These are phyloP conservation scores for Lasioglossum leucozonium DNA, from an alignment of 2,888 invertebrate species.

Conservation along the genomic window DNA sequence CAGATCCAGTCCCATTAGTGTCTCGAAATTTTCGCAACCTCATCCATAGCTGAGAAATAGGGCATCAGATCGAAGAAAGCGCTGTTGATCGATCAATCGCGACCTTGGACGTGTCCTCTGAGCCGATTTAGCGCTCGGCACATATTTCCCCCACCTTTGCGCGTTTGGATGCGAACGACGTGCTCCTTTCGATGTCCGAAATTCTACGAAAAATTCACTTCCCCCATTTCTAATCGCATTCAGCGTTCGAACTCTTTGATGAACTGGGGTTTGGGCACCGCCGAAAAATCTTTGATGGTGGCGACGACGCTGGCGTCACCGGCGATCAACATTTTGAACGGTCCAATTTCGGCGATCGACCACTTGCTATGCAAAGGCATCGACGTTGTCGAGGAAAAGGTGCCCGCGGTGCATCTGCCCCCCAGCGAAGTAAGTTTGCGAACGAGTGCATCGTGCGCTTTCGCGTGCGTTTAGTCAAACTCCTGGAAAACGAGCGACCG, in stretches of 20 bases:
- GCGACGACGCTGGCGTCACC: slow-evolving; percentile 91
- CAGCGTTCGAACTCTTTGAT: slow-evolving; percentile 90
- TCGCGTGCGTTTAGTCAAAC: not conserved
- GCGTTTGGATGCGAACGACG: not conserved
- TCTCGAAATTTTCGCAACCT: not conserved
- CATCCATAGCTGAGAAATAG: not conserved
- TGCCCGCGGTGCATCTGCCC: slow-evolving; percentile 93
- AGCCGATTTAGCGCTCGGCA: not conserved
- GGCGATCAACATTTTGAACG: slow-evolving; percentile 87
- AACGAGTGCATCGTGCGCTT: not conserved
- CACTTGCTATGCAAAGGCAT: slow-evolving; percentile 92
- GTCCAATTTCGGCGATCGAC: slow-evolving; percentile 90
- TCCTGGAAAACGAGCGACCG: not conserved
- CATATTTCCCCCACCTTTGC: not conserved
- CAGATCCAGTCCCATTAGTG: not conserved
- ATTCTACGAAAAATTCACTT: not conserved
- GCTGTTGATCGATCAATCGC: not conserved
- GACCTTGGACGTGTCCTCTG: not conserved
- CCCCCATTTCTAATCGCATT: not conserved
- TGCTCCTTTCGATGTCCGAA: not conserved
- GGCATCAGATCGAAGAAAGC: not conserved
- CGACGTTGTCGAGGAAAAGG: slow-evolving; percentile 93
- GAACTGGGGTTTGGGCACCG: slow-evolving; percentile 91
- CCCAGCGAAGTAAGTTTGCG: slow-evolving; percentile 90
- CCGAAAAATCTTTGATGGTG: slow-evolving; percentile 90